Conservation (phyloP, 2,113 vertebrate species). For the Malaclemys terrapin region DNA sequence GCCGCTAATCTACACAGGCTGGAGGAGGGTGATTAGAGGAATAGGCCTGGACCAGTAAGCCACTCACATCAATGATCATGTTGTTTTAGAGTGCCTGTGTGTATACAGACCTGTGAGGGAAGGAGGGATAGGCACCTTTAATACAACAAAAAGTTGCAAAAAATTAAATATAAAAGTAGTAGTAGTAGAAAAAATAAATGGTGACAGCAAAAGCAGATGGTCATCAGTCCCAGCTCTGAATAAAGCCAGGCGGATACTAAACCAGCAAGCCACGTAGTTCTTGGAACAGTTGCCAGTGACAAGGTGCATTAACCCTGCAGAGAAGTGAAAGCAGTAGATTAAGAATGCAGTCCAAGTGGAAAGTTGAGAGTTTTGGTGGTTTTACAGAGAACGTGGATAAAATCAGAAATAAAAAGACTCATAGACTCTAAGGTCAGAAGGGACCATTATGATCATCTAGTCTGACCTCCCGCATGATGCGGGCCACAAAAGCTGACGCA, state of each 20-base stretch:
- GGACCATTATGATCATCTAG: too few relatives aligned
- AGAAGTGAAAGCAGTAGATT: neutral
- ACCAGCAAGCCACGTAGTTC: fast-evolving
- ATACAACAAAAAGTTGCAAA: neutral
- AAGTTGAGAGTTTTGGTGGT: neutral
- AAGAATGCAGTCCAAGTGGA: neutral
- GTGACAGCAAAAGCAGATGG: neutral
- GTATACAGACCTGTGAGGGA: neutral
- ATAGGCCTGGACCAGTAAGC: neutral
- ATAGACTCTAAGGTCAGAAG: too few relatives aligned
- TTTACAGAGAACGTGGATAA: neutral
- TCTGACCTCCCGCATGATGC: too few relatives aligned
- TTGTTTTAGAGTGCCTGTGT: neutral
- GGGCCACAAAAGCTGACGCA: too few relatives aligned
- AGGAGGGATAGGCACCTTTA: neutral
- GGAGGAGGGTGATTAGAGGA: neutral
- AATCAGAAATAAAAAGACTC: neutral
- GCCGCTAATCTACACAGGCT: neutral
- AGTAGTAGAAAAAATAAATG: neutral
- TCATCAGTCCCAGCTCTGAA: neutral
- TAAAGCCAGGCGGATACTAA: neutral
- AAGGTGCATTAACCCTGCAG: neutral
- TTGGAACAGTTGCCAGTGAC: neutral
- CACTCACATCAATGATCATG: neutral
- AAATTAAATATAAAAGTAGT: neutral